These are phyloP conservation scores for Mamestra brassicae DNA, from an alignment of 2,888 invertebrate genomes.

Conservation along the genomic window DNA sequence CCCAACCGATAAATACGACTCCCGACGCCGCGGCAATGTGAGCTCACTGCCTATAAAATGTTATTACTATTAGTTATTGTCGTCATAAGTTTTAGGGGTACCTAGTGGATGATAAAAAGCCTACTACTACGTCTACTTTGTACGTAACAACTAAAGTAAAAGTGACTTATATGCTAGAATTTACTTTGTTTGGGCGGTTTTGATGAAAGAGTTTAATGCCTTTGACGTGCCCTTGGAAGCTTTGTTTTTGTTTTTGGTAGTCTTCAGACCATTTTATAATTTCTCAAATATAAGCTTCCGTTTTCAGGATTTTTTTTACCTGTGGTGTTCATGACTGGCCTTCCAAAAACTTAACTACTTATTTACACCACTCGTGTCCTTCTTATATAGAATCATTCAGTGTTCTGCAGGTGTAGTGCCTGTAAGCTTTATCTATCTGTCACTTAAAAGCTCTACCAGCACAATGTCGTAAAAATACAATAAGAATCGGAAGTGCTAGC, in stretches of 20 bases:
- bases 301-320: no score
- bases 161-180: conserved; percentile 18
- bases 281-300: not conserved
- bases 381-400: not conserved
- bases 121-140: no score
- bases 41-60: conserved; percentile 83
- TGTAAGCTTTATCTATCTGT: not conserved
- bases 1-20: conserved; percentile 78
- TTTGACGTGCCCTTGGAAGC: no score
- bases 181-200: conserved; percentile 5
- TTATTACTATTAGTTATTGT: conserved; percentile 85
- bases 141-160: conserved; percentile 40
- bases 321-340: not conserved
- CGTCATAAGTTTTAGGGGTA: conserved; percentile 78
- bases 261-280: not conserved
- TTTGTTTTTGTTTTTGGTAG: no score
- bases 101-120: conserved; percentile 65
- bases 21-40: conserved; percentile 76
- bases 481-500: conserved; percentile 33
- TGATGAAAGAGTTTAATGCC: not conserved
- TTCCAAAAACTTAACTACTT: not conserved
- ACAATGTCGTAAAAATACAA: conserved; percentile 22
- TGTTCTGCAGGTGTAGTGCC: not conserved
- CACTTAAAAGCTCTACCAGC: not conserved
- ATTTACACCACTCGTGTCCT: not conserved